Conservation (phyloP, 2,113 vertebrate genomes). For the Chlamydotis undulata region DNA sequence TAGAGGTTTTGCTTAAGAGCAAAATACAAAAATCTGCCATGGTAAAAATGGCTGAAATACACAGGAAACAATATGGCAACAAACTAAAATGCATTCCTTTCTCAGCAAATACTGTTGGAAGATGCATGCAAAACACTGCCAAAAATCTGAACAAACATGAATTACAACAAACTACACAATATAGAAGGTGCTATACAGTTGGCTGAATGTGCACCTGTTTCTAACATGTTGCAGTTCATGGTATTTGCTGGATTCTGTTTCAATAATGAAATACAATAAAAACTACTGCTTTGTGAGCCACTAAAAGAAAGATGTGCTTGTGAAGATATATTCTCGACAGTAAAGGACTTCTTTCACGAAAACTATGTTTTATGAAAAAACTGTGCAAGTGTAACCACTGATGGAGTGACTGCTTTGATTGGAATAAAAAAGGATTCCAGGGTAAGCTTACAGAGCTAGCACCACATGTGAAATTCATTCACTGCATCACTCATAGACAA, state of each 20-base stretch:
- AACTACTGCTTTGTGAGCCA: not conserved
- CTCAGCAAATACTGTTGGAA: not conserved
- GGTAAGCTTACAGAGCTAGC: not conserved
- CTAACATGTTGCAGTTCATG: not conserved
- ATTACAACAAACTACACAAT: not conserved
- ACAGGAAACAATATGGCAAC: not conserved
- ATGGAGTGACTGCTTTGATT: not conserved
- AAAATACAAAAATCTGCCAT: not conserved
- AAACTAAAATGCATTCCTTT: not conserved
- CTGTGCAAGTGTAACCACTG: not conserved
- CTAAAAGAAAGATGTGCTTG: not conserved
- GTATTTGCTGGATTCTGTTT: not conserved
- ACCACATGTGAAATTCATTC: not conserved
- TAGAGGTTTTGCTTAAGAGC: not conserved
- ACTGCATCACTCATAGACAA: not conserved
- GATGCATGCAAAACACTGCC: not conserved
- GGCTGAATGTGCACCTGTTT: not conserved
- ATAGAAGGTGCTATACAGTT: not conserved
- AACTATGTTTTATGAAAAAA: not conserved
- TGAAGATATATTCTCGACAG: not conserved
- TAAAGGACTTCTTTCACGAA: not conserved
- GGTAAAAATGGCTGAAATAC: not conserved
- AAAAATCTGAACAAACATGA: not conserved
- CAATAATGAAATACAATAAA: not conserved
- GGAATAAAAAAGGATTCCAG: not conserved